These are phyloP conservation scores for Oreotragus oreotragus DNA, from an alignment of 2,113 vertebrate genomes.

Conservation along the genomic window DNA sequence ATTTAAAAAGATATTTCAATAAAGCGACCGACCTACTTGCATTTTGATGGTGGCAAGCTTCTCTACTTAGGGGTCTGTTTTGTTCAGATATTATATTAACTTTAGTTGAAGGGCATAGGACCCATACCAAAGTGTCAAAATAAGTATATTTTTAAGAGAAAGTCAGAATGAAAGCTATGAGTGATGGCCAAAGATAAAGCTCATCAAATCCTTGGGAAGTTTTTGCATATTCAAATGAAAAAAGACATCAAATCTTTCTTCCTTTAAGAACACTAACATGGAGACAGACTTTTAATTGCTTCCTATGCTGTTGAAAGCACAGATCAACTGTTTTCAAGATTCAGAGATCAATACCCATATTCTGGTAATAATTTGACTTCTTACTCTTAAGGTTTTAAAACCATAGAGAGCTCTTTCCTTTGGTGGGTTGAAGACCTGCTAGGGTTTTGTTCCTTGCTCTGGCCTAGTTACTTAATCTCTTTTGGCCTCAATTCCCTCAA, in stretches of 20 bases:
- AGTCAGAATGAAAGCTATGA: background rate
- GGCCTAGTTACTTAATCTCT: background rate
- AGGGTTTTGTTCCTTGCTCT: background rate
- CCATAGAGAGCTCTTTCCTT: background rate
- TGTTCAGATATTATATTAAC: background rate
- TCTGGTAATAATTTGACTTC: background rate
- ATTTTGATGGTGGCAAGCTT: background rate
- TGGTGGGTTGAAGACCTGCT: background rate
- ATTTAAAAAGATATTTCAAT: background rate
- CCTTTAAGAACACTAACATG: background rate
- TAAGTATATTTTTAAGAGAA: background rate
- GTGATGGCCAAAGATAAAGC: background rate
- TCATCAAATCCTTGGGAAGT: background rate
- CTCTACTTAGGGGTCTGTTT: background rate
- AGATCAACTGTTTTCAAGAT: background rate
- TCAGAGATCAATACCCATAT: background rate
- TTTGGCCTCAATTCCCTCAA: background rate
- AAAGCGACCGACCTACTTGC: background rate
- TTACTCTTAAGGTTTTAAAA: background rate
- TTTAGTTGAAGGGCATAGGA: background rate
- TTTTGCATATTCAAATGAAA: background rate
- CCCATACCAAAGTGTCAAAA: background rate
- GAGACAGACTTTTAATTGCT: constrained; percentile 3
- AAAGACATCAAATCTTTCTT: constrained; percentile 9
- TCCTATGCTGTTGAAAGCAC: background rate